Evolutionary conservation across 2,797 vertebrate genomes (phyloP), one percentile per base, ranked within the genome.

Genomic region (Myotis planiceps): DNA sequence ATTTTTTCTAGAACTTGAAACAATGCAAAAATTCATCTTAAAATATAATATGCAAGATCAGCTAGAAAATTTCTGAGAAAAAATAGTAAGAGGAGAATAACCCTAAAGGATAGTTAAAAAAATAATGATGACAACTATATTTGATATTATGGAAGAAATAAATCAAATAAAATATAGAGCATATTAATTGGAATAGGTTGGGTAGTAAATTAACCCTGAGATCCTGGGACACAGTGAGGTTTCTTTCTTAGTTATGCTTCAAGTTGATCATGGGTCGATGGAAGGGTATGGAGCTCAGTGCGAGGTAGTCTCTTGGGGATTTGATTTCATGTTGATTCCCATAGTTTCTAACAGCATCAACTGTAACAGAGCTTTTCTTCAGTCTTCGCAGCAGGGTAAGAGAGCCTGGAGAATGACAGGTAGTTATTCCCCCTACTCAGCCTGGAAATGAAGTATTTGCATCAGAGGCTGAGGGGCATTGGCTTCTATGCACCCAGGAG

Each of bases 11-110:
- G 71, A 75, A 37, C 18, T 9, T 42, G 45, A 42, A 69, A 51
- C 66, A 91, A n/a, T 47, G 23, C 25, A 93, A 80, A 93, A 16
- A 63, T 86, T 55, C 2, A 47, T 49, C 19, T 37, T 74, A 76
- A 85, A 71, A 3, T 58, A 66, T 81, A 87, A 85, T 47, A 34
- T 58, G 18, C 19, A 66, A 92, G 23, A 68, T 9, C 21, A 86
- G 39, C 12, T 58, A 37, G 12, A 84, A 66, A 63, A 60, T n/a
- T 45, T 66, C 8, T 81, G 34, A 65, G 53, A 29, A 63, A 47
- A 89, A 72, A n/a, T 25, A 76, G 1, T 9, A 9, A 23, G 29
- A 23, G 29, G 19, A 75, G 47, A 47, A 42, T 25, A 47, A 45
- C 4, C 2, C 9, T 18, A 71, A 71, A 60, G 63, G 23, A 55